Conservation (phyloP, 1,140 invertebrate species). For the Neotoxoptera formosana region DNA sequence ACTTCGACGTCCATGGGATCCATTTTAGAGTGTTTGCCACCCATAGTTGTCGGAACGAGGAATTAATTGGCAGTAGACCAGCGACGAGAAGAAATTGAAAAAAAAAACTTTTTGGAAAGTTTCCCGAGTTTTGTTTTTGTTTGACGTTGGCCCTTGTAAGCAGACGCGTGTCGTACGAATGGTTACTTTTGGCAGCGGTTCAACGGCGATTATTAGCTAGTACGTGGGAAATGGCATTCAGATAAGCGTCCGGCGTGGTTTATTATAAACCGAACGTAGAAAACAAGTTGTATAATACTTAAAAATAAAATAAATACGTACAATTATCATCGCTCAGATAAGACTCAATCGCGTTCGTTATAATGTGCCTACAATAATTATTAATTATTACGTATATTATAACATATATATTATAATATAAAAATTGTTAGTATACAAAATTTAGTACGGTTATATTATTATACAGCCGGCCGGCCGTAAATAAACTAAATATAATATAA, state of each 20-base stretch:
- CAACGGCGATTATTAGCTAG: not conserved
- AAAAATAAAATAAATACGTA: constrained; percentile 15
- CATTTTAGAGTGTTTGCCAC: constrained; percentile 63
- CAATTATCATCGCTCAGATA: not conserved
- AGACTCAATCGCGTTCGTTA: not conserved
- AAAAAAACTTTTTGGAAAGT: constrained; percentile 9
- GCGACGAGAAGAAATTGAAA: not conserved
- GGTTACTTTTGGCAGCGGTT: not conserved
- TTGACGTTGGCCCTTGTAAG: not conserved
- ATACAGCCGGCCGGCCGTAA: not conserved
- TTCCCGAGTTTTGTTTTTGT: not conserved
- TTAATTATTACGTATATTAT: constrained; percentile 1
- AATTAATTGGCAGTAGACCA: not conserved
- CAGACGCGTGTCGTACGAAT: not conserved
- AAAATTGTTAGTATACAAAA: not conserved
- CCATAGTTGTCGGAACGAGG: constrained; percentile 31
- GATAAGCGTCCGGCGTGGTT: not conserved
- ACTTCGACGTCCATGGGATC: constrained; percentile 79
- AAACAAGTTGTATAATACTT: constrained; percentile 4
- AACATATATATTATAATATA: not conserved
- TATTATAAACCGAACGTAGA: not conserved
- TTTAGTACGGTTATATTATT: not conserved
- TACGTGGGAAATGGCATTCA: not conserved
- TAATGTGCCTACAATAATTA: not conserved
- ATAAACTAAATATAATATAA: too few species aligned